Evolutionary conservation across 1,140 invertebrate species (phyloP).

Genomic region (Luehdorfia chinensis): DNA sequence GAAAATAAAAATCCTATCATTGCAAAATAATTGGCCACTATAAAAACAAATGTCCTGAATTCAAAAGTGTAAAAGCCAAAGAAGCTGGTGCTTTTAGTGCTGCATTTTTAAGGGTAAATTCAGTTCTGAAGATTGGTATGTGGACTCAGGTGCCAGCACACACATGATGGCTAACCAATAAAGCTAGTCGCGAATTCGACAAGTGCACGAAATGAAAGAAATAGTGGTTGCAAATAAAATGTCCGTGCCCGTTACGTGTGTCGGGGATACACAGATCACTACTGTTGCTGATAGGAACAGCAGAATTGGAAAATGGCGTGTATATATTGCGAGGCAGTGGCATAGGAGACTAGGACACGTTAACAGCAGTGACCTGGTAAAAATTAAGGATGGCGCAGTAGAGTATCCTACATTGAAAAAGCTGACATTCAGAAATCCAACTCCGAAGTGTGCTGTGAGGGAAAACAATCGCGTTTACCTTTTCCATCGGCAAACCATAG

Average conservation of each 20-base stretch:
- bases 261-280: no score
- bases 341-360: constrained; percentile 23
- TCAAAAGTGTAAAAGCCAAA: constrained; percentile 20
- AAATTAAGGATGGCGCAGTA: constrained; percentile 20
- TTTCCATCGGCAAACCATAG: constrained; percentile 1
- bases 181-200: no score
- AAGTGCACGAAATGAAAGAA: no score
- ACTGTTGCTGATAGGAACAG: background rate
- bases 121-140: background rate
- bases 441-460: constrained; percentile 23
- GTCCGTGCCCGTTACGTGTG: no score
- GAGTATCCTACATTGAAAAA: constrained; percentile 16
- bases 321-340: constrained; percentile 10
- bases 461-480: constrained; percentile 3
- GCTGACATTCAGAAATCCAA: constrained; percentile 6
- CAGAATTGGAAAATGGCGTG: background rate
- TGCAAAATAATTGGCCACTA: constrained; percentile 32
- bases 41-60: constrained; percentile 29
- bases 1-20: constrained; percentile 19
- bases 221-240: no score
- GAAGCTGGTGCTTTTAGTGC: background rate
- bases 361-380: constrained; percentile 17
- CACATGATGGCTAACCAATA: no score
- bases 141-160: background rate
- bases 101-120: background rate